These are phyloP conservation scores for Brachyhypopomus gauderio DNA, from an alignment of 2,113 vertebrate species.

Conservation along the genomic window DNA sequence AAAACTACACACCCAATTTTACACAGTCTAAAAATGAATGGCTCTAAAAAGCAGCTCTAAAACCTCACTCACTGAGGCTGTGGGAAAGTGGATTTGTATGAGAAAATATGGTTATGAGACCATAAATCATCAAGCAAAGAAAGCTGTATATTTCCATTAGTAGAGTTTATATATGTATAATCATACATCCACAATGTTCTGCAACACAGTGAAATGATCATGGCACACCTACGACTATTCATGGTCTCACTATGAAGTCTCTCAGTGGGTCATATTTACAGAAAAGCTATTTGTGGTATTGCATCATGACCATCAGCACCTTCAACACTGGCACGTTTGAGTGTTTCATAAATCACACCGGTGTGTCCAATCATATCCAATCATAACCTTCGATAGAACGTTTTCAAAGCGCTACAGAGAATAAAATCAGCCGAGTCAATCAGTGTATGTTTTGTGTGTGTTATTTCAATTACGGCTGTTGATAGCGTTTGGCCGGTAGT, in stretches of 20 bases:
- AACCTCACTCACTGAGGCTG: no score
- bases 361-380: not conserved
- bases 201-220: slow-evolving; percentile 34
- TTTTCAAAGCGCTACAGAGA: no score
- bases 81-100: not conserved
- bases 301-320: not conserved
- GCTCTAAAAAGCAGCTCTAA: not conserved
- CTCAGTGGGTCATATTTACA: not conserved
- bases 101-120: slow-evolving; percentile 33
- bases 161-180: slow-evolving; percentile 17
- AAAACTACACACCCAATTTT: not conserved
- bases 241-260: slow-evolving; percentile 30
- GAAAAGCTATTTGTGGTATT: not conserved
- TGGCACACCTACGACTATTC: not conserved
- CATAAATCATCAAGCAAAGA: slow-evolving; percentile 11
- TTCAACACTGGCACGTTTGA: not conserved
- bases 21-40: not conserved
- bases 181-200: slow-evolving; percentile 39
- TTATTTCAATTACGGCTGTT: not conserved
- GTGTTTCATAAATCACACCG: not conserved
- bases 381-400: not conserved
- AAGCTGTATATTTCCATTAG: slow-evolving; percentile 6
- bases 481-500: slow-evolving; percentile 3
- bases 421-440: not conserved
- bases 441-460: not conserved